Evolutionary conservation across 2,797 vertebrate species (phyloP).

Genomic region (Diceros bicornis): DNA sequence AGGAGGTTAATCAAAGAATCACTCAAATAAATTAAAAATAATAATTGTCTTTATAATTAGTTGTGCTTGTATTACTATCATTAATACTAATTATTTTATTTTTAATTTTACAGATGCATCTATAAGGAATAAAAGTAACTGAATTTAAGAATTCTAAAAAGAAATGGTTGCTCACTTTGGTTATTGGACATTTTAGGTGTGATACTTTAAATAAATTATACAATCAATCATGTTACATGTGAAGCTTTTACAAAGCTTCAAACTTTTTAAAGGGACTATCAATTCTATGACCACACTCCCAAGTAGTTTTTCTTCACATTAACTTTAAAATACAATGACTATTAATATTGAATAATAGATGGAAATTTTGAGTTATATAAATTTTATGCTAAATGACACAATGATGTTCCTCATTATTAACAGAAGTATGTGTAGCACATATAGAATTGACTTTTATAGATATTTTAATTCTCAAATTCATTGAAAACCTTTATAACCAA

Average conservation of each 20-base stretch:
- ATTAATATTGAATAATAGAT: background rate
- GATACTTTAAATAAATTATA: slow-evolving; percentile 13
- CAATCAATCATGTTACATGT: background rate
- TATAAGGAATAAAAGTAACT: background rate
- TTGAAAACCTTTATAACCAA: background rate
- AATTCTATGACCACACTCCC: background rate
- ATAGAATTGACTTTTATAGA: background rate
- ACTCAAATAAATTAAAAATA: slow-evolving; percentile 17
- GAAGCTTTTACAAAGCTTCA: slow-evolving; percentile 14
- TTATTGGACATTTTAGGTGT: background rate
- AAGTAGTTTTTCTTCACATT: slow-evolving; percentile 9
- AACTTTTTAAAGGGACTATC: background rate
- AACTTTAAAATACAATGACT: slow-evolving; percentile 7
- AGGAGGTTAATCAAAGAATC: background rate
- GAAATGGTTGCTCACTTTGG: background rate
- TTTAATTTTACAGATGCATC: background rate
- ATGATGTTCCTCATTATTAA: background rate
- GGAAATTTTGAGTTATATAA: slow-evolving; percentile 5
- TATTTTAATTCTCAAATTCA: background rate
- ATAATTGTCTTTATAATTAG: background rate
- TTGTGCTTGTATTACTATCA: background rate
- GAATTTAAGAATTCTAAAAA: background rate
- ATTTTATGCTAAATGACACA: slow-evolving; percentile 17
- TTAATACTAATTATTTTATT: background rate
- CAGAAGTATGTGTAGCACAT: background rate